Evolutionary conservation across 2,797 vertebrate genomes (phyloP), one percentile per base, ranked within the genome.

Genomic region (Anguilla megastoma): DNA sequence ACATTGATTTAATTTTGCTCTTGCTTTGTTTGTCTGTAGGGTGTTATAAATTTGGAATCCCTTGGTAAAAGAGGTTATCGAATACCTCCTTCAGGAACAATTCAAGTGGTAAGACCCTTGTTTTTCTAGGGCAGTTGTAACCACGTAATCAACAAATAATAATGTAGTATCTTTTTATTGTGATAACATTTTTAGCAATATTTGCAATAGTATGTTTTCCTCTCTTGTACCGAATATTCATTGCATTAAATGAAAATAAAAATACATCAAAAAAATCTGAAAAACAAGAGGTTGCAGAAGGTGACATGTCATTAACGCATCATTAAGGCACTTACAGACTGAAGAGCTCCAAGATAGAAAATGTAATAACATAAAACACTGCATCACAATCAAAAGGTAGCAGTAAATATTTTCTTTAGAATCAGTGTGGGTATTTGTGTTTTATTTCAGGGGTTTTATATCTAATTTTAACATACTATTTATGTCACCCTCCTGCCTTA

Each of bases 71-170:
- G 98, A 96, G 99, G 99, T 95, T 99, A 99, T 93, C 97, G 98
- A 90, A 98, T 99, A 96, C 99, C 99, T 96, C 96, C 98, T 96
- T 99, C 98, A 97, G 99, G 99, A 98, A 99, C 99, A 94, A 98
- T 99, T 97, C 99, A 99, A 99, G 98, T 99, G 99, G 99, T 99
- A 95, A 88, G 97, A 93, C 36, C 8, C 27, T 36, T 63, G 54
- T 66, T 41, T 71, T 50, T 63, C 54, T 83, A 56, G 45, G 41
- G 36, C 41, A 24, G 9, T 14, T 24, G 41, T 82, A 45, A 10
- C 76, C 3, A 48, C 45, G 41, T 48, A n/a, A 82, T 24, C 0
- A 50, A 18, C 1, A 82, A 50, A 82, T 48, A 45, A 45, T 45
- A 21, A 80, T 48, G 41, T 9, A 48, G n/a, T n/a, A 76, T 5